Percentiles rank a stretch among this genome's conserved stretches.
These are phyloP conservation scores for Phalacrocorax pelagicus DNA, from an alignment of 2,113 vertebrate species.

Conservation along the genomic window DNA sequence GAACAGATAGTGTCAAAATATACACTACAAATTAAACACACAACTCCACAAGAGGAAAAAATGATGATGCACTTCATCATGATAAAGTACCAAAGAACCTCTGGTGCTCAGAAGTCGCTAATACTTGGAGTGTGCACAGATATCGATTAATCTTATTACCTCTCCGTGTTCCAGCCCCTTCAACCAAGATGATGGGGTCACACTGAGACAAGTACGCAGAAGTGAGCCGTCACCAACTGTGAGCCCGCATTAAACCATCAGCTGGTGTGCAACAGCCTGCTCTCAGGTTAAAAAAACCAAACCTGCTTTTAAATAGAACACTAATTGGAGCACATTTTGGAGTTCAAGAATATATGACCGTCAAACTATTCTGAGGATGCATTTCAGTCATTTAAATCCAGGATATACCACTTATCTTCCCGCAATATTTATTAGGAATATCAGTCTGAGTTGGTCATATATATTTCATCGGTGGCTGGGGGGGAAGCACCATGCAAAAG, in stretches of 20 bases:
- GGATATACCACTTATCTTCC: neutral
- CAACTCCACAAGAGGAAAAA: neutral
- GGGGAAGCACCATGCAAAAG: neutral
- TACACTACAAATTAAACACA: neutral
- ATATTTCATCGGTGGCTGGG: too few relatives aligned
- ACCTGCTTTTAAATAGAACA: neutral
- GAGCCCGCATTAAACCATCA: neutral
- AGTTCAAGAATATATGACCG: neutral
- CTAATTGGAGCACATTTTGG: neutral
- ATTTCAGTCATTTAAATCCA: neutral
- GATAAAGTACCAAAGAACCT: neutral
- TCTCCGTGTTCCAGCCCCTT: neutral
- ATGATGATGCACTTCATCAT: neutral
- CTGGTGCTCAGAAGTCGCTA: neutral
- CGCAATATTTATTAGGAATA: neutral
- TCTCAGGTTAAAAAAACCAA: neutral
- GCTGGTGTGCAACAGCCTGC: neutral
- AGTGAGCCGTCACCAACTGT: neutral
- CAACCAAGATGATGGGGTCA: neutral
- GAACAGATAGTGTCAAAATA: neutral
- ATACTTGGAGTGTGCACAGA: neutral
- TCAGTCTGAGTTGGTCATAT: neutral
- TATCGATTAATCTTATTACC: neutral
- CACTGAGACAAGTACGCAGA: neutral
- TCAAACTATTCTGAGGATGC: neutral